Evolutionary conservation across 2,797 vertebrate species (phyloP), one percentile per base, ranked within the genome.

Genomic region (Borostomias antarcticus): DNA sequence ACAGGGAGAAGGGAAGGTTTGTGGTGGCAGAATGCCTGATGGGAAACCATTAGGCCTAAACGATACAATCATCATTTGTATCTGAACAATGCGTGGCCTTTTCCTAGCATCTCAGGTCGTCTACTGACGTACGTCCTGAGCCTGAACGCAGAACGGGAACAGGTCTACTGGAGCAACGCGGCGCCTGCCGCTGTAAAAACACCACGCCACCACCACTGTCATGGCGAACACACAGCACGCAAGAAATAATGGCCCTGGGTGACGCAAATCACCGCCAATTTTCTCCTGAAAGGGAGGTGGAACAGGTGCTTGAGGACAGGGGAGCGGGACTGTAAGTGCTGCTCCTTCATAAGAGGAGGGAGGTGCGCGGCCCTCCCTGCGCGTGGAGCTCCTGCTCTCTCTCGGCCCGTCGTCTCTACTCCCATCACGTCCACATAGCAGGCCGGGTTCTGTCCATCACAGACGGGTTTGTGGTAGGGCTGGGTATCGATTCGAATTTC

Each of bases 51-150:
- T 26, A 26, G 21, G 33, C 2, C 13, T 13, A 37, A 10, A 40
- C 37, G 15, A 58, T 58, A 37, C 57, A 43, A 26, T 43, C n/a
- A 25, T 19, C 17, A 8, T 40, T 40, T 26, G n/a, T 30, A 58
- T 58, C 57, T 25, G 57, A 17, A 40, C 33, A 58, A 58, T 58
- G 21, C 33, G 26, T 40, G 57, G 35, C 35, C 35, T 58, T 58
- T n/a, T 58, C 30, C 4, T 33, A n/a, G 54, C 54, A 57, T 57
- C 15, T 57, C 17, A 33, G 28, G 4, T 33, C 3, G 17, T 32
- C 54, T 37, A 21, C 57, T 58, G 19, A 58, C 19, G 19, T 37
- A 40, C 37, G 25, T 43, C 33, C 37, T 21, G 37, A 58, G n/a
- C n/a, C n/a, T n/a, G 3, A n/a, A 21, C 21, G 19, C 33, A 57